Conservation (phyloP, 2,797 vertebrate genomes). For the Limosa lapponica region DNA sequence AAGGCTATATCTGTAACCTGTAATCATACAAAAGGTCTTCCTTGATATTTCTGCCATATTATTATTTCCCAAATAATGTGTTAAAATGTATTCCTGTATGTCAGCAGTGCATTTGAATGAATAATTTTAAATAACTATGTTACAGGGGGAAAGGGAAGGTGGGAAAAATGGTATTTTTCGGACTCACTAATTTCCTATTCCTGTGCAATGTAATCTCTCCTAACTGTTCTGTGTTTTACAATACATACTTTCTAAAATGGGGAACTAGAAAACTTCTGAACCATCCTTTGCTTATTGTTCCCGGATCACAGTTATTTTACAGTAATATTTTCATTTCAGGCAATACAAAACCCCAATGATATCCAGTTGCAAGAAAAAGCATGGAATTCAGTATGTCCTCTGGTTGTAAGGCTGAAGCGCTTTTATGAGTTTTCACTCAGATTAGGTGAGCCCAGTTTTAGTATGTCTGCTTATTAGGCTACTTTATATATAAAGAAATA, state of each 20-base stretch:
- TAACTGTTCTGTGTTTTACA: neutral
- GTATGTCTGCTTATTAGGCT: neutral
- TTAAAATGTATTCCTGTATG: neutral
- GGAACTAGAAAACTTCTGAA: neutral
- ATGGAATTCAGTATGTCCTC: slow-evolving; percentile 95
- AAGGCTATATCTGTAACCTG: neutral
- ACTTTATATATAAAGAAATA: neutral
- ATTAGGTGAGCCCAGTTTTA: slow-evolving; percentile 83
- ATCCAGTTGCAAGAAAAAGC: slow-evolving; percentile 92
- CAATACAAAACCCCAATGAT: slow-evolving; percentile 96
- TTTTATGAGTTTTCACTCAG: slow-evolving; percentile 97
- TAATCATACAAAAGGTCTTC: neutral
- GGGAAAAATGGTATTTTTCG: neutral
- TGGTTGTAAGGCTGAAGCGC: slow-evolving; percentile 94
- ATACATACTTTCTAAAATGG: neutral
- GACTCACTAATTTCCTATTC: neutral
- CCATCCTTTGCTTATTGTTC: neutral
- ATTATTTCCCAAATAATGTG: neutral
- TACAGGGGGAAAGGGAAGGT: neutral
- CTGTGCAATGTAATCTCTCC: neutral
- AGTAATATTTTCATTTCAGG: slow-evolving; percentile 77
- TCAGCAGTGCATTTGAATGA: neutral
- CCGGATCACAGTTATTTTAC: neutral
- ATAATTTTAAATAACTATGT: neutral
- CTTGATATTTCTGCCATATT: neutral